Percentiles rank a stretch among this genome's conserved stretches.
Conservation (phyloP, 1,140 invertebrate genomes). For the Lepidurus apus region DNA sequence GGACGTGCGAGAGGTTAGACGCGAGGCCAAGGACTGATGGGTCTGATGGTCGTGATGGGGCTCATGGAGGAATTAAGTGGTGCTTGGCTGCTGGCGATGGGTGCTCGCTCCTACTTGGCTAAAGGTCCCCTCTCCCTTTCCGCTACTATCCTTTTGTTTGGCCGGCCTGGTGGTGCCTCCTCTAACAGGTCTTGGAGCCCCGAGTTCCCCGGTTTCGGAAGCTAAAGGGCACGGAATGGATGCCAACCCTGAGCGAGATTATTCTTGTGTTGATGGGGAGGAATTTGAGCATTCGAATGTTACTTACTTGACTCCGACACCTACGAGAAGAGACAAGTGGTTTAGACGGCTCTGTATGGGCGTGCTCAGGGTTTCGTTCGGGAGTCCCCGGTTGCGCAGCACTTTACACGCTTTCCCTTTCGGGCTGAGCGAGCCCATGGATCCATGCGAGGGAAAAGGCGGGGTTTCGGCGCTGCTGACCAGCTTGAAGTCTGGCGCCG, state of each 20-base stretch:
- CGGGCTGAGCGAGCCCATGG: background rate
- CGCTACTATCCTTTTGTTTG: background rate
- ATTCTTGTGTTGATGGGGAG: too few species aligned
- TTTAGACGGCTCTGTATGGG: too few species aligned
- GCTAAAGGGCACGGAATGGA: too few species aligned
- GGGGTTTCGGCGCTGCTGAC: background rate
- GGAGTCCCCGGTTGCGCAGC: background rate
- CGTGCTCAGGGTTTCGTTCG: too few species aligned
- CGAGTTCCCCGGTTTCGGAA: too few species aligned
- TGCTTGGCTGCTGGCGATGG: slow-evolving; percentile 9
- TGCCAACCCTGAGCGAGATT: too few species aligned
- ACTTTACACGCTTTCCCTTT: background rate
- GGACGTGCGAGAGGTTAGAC: background rate
- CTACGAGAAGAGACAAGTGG: too few species aligned
- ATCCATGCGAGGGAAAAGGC: background rate
- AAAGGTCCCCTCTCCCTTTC: background rate
- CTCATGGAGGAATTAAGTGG: slow-evolving; percentile 20
- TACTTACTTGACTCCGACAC: too few species aligned
- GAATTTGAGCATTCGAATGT: too few species aligned
- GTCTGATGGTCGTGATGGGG: slow-evolving; percentile 11
- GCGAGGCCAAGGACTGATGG: slow-evolving; percentile 20
- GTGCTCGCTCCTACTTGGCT: slow-evolving; percentile 11
- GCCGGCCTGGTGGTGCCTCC: background rate
- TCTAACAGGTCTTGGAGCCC: too few species aligned
- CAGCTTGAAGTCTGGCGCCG: background rate